Evolutionary conservation across 2,113 vertebrate genomes (phyloP), one percentile per base, ranked within the genome.

Genomic region (Menidia beryllina): DNA sequence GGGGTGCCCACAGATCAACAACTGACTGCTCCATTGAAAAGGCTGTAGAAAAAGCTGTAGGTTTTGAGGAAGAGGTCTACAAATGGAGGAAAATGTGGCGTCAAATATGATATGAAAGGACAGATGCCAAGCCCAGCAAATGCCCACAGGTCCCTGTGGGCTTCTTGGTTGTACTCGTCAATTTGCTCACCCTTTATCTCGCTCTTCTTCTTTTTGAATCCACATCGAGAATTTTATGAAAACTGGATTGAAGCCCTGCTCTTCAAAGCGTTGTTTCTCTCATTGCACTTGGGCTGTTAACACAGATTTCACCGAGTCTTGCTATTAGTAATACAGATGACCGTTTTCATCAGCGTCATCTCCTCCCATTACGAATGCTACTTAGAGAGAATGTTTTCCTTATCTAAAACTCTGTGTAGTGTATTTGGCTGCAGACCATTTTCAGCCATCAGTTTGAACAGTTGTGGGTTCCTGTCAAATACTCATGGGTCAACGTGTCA

Each of bases 261-360:
- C 43, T 52, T 39, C 5, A 57, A 70, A 65, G 60, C 0, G 36
- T 20, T 52, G 47, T 41, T 70, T 73, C 27, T 20, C n/a, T 56
- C 43, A 57, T 15, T 6, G 6, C 17, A 11, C 25, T 43, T n/a
- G 10, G 13, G 10, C 47, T 61, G 43, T 55, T 38, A 51, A 25
- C 53, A 36, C 25, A 45, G 58, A 45, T 20, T 53, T 9, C 24
- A 57, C n/a, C 14, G 14, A 4, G 54, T 1, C 4, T 38, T 20
- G 21, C 21, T 53, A 10, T 72, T 8, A 63, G 21, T 14, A 39
- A 24, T 15, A 15, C 49, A 34, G 8, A 20, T 34, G 51, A 47
- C 45, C 39, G n/a, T 34, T 69, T 43, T 45, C 36, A 26, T 43
- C 30, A 41, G 58, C 14, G 21, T 49, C 36, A n/a, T 55, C 14